These are phyloP conservation scores for Sphaerophoria rueppellii DNA, from an alignment of 2,888 invertebrate genomes.

Conservation along the genomic window DNA sequence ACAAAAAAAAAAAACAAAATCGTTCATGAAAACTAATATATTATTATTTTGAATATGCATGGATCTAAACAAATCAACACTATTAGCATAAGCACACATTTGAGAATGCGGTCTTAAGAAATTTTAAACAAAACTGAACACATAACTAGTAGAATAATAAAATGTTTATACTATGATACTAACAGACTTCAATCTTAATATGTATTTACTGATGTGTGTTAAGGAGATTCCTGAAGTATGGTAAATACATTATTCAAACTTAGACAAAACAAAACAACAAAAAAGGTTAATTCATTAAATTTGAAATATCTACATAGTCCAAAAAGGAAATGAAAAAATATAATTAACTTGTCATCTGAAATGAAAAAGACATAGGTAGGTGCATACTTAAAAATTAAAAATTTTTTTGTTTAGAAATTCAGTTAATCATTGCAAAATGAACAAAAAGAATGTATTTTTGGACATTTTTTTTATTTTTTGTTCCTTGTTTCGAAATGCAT, in stretches of 20 bases:
- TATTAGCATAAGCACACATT: constrained; percentile 67
- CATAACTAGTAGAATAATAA: constrained; percentile 64
- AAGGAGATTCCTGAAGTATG: constrained; percentile 66
- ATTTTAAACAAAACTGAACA: constrained; percentile 64
- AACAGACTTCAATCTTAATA: constrained; percentile 31
- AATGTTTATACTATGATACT: constrained; percentile 74
- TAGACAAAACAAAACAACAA: constrained; percentile 50
- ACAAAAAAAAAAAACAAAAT: constrained; percentile 49
- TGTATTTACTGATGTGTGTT: constrained; percentile 46
- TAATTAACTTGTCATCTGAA: too few relatives aligned
- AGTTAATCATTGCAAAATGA: too few relatives aligned
- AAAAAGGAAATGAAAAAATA: too few relatives aligned
- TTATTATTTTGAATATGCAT: constrained; percentile 9
- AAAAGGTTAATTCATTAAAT: not conserved
- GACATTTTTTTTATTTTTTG: too few relatives aligned
- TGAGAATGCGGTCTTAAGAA: constrained; percentile 60
- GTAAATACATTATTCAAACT: constrained; percentile 71
- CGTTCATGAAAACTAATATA: constrained; percentile 50
- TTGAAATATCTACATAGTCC: too few relatives aligned
- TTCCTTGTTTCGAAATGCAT: too few relatives aligned
- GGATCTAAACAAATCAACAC: constrained; percentile 45
- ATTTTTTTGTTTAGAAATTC: too few relatives aligned
- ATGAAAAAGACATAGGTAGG: too few relatives aligned
- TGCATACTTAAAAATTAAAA: too few relatives aligned
- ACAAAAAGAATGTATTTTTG: too few relatives aligned